Evolutionary conservation across 2,888 invertebrate species (phyloP).

Genomic region (Campoplex capitator): DNA sequence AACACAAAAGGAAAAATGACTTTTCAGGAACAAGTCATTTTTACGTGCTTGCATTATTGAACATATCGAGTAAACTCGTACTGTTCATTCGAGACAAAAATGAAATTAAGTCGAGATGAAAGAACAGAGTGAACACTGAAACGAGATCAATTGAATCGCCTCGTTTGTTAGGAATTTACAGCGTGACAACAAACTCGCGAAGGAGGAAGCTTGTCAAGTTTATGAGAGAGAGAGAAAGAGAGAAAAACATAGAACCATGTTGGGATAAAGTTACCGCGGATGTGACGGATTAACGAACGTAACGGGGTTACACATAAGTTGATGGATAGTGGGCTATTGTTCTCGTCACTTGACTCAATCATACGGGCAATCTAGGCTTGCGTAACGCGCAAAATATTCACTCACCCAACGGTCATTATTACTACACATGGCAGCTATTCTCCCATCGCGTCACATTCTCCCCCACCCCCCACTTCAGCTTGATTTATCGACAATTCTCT

Average conservation of each 20-base stretch:
- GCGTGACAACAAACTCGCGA: not conserved
- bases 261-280: conserved; percentile 70
- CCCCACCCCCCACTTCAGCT: not conserved
- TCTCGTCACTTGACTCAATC: conserved; percentile 82
- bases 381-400: conserved; percentile 78
- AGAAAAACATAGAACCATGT: conserved; percentile 2
- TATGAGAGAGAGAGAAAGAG: conserved; percentile 7
- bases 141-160: not conserved
- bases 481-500: not conserved
- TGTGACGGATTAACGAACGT: conserved; percentile 76
- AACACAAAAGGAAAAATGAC: not conserved
- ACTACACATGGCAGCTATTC: conserved; percentile 19
- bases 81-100: not conserved
- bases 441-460: not conserved
- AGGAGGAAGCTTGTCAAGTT: conserved; percentile 30
- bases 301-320: conserved; percentile 76
- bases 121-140: not conserved
- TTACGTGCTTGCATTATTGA: not conserved
- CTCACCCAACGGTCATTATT: conserved; percentile 60
- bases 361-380: conserved; percentile 78
- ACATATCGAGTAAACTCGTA: not conserved
- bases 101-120: not conserved
- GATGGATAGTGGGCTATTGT: conserved; percentile 79
- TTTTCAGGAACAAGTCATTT: not conserved
- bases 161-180: not conserved